A percentile compares a stretch with the other conserved stretches of the same genome.
phyloP scores from a whole-genome alignment of 2,113 vertebrate species.

The Bos taurus region ARS-UCD2.0 NC_037357.1:30796001-30796500 shows the following conservation, averaged over 20 bases:
- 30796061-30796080: neutral
- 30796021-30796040: neutral
- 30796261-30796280: neutral
- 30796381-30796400: neutral
- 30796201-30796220: neutral
- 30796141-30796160: neutral
- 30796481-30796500: neutral
- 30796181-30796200: neutral
- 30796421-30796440: neutral
- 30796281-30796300: neutral
- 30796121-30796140: neutral
- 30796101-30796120: neutral
- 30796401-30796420: neutral
- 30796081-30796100: neutral
- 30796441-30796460: neutral
- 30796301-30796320: neutral
- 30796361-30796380: neutral
- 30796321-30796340: neutral
- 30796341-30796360: neutral
- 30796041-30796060: neutral
- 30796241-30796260: neutral
- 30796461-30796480: neutral
- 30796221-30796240: neutral
- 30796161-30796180: neutral
- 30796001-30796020: neutral